A percentile compares a stretch with the other conserved stretches of the same genome.
phyloP scores from a whole-genome alignment of 2,888 invertebrate genomes.

The Xiphydria camelus region DNA sequence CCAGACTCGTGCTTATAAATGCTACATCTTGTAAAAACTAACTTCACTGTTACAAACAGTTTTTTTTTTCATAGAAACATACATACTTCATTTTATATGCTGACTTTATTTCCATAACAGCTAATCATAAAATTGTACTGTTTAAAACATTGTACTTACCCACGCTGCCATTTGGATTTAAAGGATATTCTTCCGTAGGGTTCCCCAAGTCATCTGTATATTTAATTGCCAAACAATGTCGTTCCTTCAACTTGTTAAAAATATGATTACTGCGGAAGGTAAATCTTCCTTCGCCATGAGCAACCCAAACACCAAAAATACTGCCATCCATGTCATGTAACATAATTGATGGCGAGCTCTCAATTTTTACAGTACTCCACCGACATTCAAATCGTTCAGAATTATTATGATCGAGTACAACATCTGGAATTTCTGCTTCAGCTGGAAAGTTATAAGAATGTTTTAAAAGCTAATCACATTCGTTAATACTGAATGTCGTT shows the following conservation, averaged over 20 bases:
- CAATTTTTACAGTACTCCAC: conserved; percentile 73
- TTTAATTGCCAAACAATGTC: conserved; percentile 74
- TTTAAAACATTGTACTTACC: conserved; percentile 57
- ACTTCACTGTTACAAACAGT: conserved; percentile 6
- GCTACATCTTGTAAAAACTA: too few relatives aligned
- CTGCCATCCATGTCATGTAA: conserved; percentile 84
- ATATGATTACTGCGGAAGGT: conserved; percentile 62
- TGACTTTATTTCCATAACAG: neutral
- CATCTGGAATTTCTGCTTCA: conserved; percentile 56
- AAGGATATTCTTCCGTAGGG: conserved; percentile 82
- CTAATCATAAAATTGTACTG: neutral
- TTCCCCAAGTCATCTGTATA: conserved; percentile 81
- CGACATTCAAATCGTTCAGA: conserved; percentile 87
- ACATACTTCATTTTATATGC: neutral
- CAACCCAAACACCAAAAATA: conserved; percentile 94
- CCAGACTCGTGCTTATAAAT: too few relatives aligned
- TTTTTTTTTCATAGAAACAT: neutral
- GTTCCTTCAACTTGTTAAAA: conserved; percentile 59
- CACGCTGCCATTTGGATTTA: conserved; percentile 92
- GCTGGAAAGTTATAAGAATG: neutral
- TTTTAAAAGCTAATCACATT: conserved; percentile 5
- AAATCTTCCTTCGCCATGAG: conserved; percentile 93
- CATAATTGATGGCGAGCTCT: conserved; percentile 79
- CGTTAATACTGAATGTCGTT: too few relatives aligned
- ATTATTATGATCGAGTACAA: conserved; percentile 80